Percentiles rank a stretch among this genome's conserved stretches.
These are phyloP conservation scores for Sinotaia quadrata DNA, from an alignment of 2,888 invertebrate genomes.

Conservation along the genomic window DNA sequence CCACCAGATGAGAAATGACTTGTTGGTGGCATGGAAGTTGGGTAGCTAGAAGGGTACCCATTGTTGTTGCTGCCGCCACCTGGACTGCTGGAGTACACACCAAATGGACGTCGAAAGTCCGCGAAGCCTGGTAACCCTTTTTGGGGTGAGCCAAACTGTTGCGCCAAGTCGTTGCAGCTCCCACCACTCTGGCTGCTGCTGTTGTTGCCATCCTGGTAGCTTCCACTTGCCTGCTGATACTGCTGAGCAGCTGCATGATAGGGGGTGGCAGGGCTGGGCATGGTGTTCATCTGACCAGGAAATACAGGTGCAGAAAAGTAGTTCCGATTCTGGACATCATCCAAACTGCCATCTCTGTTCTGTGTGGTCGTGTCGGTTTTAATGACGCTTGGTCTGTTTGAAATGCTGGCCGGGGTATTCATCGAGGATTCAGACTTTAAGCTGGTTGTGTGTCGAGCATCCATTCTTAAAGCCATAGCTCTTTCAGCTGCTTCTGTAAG, in stretches of 20 bases:
- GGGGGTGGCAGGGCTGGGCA: conserved; percentile 15
- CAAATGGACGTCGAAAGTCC: conserved; percentile 22
- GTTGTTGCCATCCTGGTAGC: conserved; percentile 11
- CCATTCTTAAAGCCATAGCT: conserved; percentile 26
- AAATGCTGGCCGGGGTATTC: neutral
- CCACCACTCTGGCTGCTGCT: neutral
- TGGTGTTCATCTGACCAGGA: conserved; percentile 18
- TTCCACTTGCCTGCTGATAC: conserved; percentile 12
- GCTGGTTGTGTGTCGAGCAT: neutral
- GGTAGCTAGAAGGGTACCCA: conserved; percentile 4
- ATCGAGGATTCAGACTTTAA: neutral
- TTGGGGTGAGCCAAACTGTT: neutral
- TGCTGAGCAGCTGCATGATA: conserved; percentile 26
- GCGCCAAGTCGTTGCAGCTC: neutral
- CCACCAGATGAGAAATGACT: neutral
- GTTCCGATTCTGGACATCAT: neutral
- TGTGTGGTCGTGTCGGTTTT: neutral
- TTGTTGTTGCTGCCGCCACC: neutral
- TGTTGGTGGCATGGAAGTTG: neutral
- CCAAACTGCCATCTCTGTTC: neutral
- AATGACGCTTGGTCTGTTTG: conserved; percentile 4
- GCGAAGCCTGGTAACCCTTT: conserved; percentile 22
- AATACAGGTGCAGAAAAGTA: conserved; percentile 22
- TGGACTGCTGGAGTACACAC: neutral
- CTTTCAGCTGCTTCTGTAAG: conserved; percentile 23